Base-by-base conservation (phyloP, 2,113 vertebrate genomes). In the Gila orcuttii region DNA sequence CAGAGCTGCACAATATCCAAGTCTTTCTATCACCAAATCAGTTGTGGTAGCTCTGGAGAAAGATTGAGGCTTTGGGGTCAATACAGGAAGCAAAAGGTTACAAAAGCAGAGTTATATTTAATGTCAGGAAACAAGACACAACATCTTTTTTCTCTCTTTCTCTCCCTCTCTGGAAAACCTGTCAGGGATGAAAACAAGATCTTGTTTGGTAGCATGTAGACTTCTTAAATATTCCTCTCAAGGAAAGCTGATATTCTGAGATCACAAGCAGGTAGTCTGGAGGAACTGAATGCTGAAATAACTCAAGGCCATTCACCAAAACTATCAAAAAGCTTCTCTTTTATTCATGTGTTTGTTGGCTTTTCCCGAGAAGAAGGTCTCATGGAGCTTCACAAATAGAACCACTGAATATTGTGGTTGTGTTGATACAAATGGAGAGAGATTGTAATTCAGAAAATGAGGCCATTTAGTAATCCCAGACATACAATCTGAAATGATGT, bases 281-380 rank as follows among this genome's bases (percentile, higher is more conserved):
- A 82, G 36, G 57, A 80, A 21, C 9, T n/a, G 23, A 69, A 60
- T 45, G 57, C 33, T 28, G 23, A 81, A 52, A 75, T 76, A 57
- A 77, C 64, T 80, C 57, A 75, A 87, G 68, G 69, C 21, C 21
- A 64, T 50, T 69, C 28, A 59, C 57, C 55, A 42, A 28, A 55
- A 64, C 13, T 52, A 28, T 71, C 42, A 36, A 42, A 45, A 64
- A 62, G 78, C 28, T 75, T 13, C 17, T 73, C 77, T 62, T 68
- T 82, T 66, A 76, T 71, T 64, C 45, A 55, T 28, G 55, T 47
- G 25, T 68, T 59, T 79, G 39, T 78, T 83, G 76, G 4, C 50
- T 78, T 17, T 19, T 47, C 31, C 71, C 2, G 7, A 73, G 7
- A 5, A 64, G 71, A 17, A 55, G 15, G 57, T 31, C 64, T 71